Conservation (phyloP, 2,113 vertebrate genomes). For the Gorsachius goisagi region DNA sequence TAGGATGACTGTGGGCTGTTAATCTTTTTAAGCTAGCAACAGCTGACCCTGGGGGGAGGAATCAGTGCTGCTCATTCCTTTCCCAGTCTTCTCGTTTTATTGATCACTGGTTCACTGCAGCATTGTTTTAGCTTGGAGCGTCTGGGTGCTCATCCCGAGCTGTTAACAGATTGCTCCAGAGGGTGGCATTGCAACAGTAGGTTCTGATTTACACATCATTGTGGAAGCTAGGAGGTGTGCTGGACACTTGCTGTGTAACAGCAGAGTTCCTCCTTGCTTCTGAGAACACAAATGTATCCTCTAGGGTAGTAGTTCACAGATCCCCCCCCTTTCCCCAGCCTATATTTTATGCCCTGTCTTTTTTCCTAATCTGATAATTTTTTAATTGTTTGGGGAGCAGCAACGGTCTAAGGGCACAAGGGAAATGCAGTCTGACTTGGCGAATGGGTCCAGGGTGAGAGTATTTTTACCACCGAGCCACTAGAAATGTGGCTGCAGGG, state of each 20-base stretch:
- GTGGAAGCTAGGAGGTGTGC: not conserved
- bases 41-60: not conserved
- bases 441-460: not conserved
- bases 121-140: not conserved
- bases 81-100: not conserved
- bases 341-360: not conserved
- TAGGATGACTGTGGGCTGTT: not conserved
- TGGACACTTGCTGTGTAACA: not conserved
- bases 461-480: accelerated
- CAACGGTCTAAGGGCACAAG: not conserved
- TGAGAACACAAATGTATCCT: not conserved
- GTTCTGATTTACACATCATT: not conserved
- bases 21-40: not conserved
- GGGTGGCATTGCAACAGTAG: not conserved
- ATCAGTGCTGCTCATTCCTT: not conserved
- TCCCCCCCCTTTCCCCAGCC: not conserved
- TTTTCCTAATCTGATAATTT: not conserved
- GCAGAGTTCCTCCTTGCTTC: not conserved
- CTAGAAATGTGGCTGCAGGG: not conserved
- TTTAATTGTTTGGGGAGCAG: not conserved
- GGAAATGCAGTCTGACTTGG: not conserved
- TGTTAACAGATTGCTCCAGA: not conserved
- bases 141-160: not conserved
- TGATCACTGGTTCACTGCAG: not conserved
- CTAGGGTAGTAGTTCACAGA: not conserved